These are phyloP conservation scores for Vipera latastei DNA, from an alignment of 2,797 vertebrate species.

Conservation along the genomic window DNA sequence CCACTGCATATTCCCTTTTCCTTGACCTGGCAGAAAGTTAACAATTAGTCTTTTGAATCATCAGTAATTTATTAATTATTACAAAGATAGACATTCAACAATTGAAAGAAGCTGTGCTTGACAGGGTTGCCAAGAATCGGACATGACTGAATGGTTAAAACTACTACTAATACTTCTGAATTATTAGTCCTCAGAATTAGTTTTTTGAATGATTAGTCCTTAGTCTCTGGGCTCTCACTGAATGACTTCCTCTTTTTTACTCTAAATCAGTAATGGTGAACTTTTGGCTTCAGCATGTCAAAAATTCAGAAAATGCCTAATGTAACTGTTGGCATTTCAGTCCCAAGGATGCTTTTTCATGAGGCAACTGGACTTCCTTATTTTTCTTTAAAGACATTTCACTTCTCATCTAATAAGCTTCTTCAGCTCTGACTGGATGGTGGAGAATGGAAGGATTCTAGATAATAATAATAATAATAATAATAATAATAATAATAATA, in stretches of 20 bases:
- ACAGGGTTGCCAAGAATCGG: neutral
- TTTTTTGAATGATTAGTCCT: neutral
- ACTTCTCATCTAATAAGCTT: too few species aligned
- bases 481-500: too few species aligned
- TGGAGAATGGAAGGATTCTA: too few species aligned
- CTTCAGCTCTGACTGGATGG: too few species aligned
- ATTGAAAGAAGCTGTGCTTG: neutral
- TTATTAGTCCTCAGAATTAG: neutral
- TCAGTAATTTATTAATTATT: neutral
- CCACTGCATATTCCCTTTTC: neutral
- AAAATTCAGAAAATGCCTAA: neutral
- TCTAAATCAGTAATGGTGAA: neutral
- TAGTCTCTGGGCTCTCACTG: neutral
- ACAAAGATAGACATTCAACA: neutral
- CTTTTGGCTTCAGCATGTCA: neutral
- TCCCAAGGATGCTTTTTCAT: too few species aligned
- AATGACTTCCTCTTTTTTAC: neutral
- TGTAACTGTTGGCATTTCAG: neutral
- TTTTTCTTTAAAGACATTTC: too few species aligned
- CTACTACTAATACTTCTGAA: neutral
- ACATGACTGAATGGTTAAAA: neutral
- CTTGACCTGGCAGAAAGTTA: neutral
- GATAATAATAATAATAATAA: too few species aligned
- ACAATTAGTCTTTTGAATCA: neutral
- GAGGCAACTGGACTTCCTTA: too few species aligned